phyloP scores from a whole-genome alignment of 2,113 vertebrate genomes.

The Epinephelus cyanopodus region DNA sequence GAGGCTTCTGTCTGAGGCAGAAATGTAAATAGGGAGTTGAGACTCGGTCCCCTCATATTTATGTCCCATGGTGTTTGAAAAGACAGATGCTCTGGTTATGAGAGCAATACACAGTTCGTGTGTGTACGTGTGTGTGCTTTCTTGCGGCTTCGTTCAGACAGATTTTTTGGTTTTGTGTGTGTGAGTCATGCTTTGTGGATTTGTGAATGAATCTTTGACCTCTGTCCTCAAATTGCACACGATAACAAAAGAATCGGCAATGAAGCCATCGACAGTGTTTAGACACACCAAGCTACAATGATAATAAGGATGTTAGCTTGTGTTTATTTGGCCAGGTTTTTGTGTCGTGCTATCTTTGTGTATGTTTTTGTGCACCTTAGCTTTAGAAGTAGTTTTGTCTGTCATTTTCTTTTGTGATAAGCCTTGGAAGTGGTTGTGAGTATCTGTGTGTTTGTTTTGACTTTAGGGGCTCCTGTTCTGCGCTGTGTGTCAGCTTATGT shows the following conservation, averaged over 20 bases:
- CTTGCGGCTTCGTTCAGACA: neutral
- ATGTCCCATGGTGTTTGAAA: constrained; percentile 24
- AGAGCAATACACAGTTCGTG: constrained; percentile 22
- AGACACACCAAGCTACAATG: neutral
- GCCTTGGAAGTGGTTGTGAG: neutral
- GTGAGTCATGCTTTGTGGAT: constrained; percentile 21
- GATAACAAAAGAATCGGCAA: neutral
- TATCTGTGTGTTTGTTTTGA: neutral
- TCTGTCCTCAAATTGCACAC: constrained; percentile 1
- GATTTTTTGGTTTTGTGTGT: neutral
- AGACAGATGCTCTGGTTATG: constrained; percentile 11
- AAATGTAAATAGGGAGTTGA: constrained; percentile 47
- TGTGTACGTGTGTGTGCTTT: neutral
- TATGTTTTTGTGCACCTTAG: neutral
- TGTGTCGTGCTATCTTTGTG: neutral
- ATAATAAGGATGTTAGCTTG: constrained; percentile 2
- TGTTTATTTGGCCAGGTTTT: neutral
- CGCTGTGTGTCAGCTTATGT: constrained; percentile 13
- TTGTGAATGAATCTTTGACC: constrained; percentile 15
- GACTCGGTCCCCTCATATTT: constrained; percentile 30
- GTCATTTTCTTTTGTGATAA: constrained; percentile 6
- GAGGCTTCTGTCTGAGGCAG: constrained; percentile 23
- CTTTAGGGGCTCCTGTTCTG: neutral
- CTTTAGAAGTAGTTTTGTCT: neutral
- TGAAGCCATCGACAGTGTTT: neutral